Percentiles rank a stretch among this genome's conserved stretches.
These are phyloP conservation scores for Eumacrocentrus americanus DNA, from an alignment of 2,888 invertebrate genomes.

Conservation along the genomic window DNA sequence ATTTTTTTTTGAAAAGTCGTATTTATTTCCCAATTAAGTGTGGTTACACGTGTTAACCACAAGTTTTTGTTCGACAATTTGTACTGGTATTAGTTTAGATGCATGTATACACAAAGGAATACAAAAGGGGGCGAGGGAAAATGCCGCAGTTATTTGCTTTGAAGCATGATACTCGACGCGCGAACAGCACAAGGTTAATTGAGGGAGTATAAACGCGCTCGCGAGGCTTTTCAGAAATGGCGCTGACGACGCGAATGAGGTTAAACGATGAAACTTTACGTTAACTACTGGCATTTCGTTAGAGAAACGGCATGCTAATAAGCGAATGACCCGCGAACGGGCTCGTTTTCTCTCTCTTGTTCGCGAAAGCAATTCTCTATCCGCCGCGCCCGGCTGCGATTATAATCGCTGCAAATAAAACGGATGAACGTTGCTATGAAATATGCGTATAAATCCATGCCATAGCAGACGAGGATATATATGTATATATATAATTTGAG, in stretches of 20 bases:
- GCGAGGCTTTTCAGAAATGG: constrained; percentile 12
- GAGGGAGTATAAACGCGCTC: constrained; percentile 13
- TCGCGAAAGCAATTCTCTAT: background rate
- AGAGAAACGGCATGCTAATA: constrained; percentile 17
- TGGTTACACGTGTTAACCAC: too few relatives aligned
- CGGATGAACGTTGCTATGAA: background rate
- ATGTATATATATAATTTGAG: background rate
- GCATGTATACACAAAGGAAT: background rate
- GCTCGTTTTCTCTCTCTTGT: background rate
- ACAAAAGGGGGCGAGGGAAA: too few relatives aligned
- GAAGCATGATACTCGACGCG: constrained; percentile 9
- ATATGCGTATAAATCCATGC: background rate
- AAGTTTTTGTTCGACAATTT: too few relatives aligned
- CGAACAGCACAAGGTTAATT: constrained; percentile 21
- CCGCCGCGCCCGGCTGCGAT: background rate
- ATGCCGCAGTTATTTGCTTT: constrained; percentile 12
- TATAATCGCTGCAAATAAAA: constrained; percentile 7
- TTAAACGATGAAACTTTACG: constrained; percentile 24
- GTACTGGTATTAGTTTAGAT: too few relatives aligned
- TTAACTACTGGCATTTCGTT: constrained; percentile 18
- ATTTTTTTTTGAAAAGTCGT: background rate
- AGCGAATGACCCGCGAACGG: constrained; percentile 14
- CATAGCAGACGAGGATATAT: background rate
- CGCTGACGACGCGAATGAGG: constrained; percentile 17
- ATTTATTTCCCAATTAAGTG: too few relatives aligned